Base-by-base conservation (phyloP, 2,888 invertebrate species). In the Crocallis elinguaria region DNA sequence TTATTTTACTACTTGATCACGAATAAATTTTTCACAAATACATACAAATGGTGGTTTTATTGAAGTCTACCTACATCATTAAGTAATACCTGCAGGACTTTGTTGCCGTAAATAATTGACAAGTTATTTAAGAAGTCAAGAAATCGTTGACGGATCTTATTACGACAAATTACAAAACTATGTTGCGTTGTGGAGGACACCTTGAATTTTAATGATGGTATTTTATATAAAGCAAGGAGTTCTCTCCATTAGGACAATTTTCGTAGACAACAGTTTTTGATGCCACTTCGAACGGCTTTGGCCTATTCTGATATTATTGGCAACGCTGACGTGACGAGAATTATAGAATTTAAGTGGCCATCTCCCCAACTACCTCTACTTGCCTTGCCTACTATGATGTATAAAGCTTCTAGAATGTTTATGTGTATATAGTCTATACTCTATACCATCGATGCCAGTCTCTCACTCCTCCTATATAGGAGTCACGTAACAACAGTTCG, bases 1-100 rank as follows among this genome's bases (percentile, higher is more conserved):
- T 87, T 87, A 87, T 88, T 88, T 88, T 87, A 88, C 67, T 88
- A 88, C 79, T 80, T 74, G 70, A 84, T 86, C 88, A 88, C 84
- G 75, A 88, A 88, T 89, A 89, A 82, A 85, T 83, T 88, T 86
- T 88, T 66, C 81, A 85, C 79, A 81, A 84, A 80, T 76, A 75
- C n/a, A 49, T 38, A 36, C 3, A 35, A 49, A 60, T 59, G 58
- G 43, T 38, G 53, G 58, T 74, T 73, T 78, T 69, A 71, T 74
- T 71, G 58, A 56, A 25, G 55, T 7, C 9, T 12, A 13, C 2
- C 11, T 13, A 14, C 11, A 19, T 19, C 1, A 12, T 12, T 12
- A 12, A 3, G 30, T 30, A 13, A 30, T 0, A 7, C 9, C 2
- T 14, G 2, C 19, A 19, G 19, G 11, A 19, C 36, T 11, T 2